Percentiles rank a stretch among this genome's conserved stretches.
phyloP scores from a whole-genome alignment of 2,797 vertebrate species.

The Cyclura pinguis region DNA sequence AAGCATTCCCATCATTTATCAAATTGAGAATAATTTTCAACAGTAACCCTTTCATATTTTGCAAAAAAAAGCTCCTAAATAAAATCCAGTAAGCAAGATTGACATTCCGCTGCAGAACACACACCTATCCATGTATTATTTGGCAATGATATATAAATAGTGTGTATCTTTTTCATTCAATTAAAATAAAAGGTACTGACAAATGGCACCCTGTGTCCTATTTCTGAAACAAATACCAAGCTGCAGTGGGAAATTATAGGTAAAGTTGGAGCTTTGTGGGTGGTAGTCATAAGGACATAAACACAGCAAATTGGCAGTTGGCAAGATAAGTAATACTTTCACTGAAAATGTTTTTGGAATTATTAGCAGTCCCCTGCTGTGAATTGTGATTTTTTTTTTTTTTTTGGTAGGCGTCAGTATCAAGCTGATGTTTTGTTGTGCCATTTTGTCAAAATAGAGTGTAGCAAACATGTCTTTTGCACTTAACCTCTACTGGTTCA shows the following conservation, averaged over 20 bases:
- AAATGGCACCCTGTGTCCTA: neutral
- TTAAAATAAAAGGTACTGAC: neutral
- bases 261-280: conserved; percentile 1
- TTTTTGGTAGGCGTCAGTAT: neutral
- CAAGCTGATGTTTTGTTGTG: neutral
- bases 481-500: neutral
- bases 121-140: neutral
- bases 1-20: neutral
- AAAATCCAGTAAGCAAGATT: neutral
- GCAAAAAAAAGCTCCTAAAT: neutral
- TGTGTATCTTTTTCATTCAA: neutral
- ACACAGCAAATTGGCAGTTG: conserved; percentile 26
- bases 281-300: conserved; percentile 18
- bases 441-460: conserved; percentile 10
- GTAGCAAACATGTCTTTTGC: neutral
- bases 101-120: neutral
- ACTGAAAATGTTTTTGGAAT: conserved; percentile 24
- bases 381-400: neutral
- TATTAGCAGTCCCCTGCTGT: conserved; percentile 9
- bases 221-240: conserved; percentile 29
- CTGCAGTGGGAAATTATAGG: conserved; percentile 21
- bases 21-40: neutral
- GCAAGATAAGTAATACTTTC: conserved; percentile 1
- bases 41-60: neutral
- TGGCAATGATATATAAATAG: conserved; percentile 3